These are phyloP conservation scores for Drosophila takahashii DNA, from an alignment of 1,140 invertebrate genomes.

Conservation along the genomic window DNA sequence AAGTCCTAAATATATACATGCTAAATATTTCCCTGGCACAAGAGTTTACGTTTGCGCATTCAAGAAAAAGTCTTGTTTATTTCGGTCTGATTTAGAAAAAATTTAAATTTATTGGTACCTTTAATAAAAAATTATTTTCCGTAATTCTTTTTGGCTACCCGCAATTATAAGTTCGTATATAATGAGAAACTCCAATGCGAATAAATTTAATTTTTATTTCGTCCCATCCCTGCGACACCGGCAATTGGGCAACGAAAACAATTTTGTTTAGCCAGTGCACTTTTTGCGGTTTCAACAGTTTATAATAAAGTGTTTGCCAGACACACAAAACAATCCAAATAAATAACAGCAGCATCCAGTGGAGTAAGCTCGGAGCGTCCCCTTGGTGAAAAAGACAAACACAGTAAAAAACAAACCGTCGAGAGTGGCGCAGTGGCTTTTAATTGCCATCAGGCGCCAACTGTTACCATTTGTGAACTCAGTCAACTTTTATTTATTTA, in stretches of 20 bases:
- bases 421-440: constrained; percentile 61
- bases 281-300: constrained; percentile 70
- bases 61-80: not conserved
- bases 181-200: not conserved
- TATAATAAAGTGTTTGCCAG: constrained; percentile 71
- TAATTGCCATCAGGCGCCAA: constrained; percentile 74
- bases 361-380: constrained; percentile 19
- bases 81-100: not conserved
- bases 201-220: constrained; percentile 2
- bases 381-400: constrained; percentile 37
- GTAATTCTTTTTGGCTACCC: not conserved
- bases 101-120: not conserved
- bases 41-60: constrained; percentile 26
- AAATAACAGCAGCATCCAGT: constrained; percentile 30
- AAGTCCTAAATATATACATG: not conserved
- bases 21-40: not conserved
- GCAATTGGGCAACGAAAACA: constrained; percentile 17
- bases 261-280: constrained; percentile 50
- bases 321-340: constrained; percentile 54
- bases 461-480: constrained; percentile 66
- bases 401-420: constrained; percentile 12
- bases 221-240: not conserved
- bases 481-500: constrained; percentile 78
- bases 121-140: too few relatives aligned
- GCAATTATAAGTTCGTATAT: not conserved